A percentile compares a stretch with the other conserved stretches of the same genome.
phyloP scores from a whole-genome alignment of 1,140 invertebrate genomes.

The Drosophila sturtevanti region DNA sequence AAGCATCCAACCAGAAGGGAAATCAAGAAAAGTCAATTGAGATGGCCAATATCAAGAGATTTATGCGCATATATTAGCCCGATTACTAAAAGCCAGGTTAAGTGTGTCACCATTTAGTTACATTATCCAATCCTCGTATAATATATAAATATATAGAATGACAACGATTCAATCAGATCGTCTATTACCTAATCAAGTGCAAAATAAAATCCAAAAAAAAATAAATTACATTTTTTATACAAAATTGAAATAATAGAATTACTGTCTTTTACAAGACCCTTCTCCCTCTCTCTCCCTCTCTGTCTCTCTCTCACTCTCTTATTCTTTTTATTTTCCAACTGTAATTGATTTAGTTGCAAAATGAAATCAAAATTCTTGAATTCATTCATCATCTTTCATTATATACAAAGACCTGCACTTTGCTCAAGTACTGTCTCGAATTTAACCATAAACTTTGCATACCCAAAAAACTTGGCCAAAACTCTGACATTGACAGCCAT shows the following conservation, averaged over 20 bases:
- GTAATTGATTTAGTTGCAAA: not conserved
- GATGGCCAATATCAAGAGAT: constrained; percentile 4
- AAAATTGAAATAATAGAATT: too few species aligned
- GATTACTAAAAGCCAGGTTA: not conserved
- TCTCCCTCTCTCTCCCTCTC: too few species aligned
- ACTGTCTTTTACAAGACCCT: too few species aligned
- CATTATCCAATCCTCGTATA: not conserved
- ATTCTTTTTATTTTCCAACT: constrained; percentile 19
- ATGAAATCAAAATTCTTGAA: not conserved
- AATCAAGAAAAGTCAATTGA: constrained; percentile 4
- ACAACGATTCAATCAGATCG: constrained; percentile 52
- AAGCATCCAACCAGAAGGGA: not conserved
- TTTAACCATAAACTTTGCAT: not conserved
- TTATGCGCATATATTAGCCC: constrained; percentile 2
- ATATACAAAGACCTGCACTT: not conserved
- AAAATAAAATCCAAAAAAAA: not conserved
- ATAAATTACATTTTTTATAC: too few species aligned
- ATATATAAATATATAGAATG: not conserved
- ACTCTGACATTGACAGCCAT: constrained; percentile 30
- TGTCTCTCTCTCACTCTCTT: too few species aligned
- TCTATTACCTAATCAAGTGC: constrained; percentile 33
- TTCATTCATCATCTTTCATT: constrained; percentile 1
- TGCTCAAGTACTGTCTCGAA: not conserved
- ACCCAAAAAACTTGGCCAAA: not conserved
- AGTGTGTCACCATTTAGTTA: not conserved